These are phyloP conservation scores for Drosophila limbata DNA, from an alignment of 2,888 invertebrate genomes.

Conservation along the genomic window DNA sequence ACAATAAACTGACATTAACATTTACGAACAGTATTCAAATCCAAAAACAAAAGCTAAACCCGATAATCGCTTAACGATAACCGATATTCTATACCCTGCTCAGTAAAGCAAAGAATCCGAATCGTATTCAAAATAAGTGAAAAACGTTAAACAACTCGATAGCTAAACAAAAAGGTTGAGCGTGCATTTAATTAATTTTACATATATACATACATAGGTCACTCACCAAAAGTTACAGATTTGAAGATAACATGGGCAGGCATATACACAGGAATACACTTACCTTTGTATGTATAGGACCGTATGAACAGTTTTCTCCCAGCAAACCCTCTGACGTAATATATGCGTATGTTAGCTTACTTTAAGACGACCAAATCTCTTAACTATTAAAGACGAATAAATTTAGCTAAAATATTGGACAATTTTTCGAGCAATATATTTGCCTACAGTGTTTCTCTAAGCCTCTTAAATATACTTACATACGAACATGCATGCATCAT, in stretches of 20 bases:
- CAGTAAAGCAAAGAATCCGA: slow-evolving; percentile 32
- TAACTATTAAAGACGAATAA: slow-evolving; percentile 50
- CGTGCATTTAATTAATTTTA: slow-evolving; percentile 72
- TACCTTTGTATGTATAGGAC: slow-evolving; percentile 10
- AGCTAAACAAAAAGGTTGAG: slow-evolving; percentile 73
- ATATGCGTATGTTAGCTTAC: slow-evolving; percentile 54
- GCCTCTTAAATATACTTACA: slow-evolving; percentile 64
- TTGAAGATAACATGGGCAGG: slow-evolving; percentile 34
- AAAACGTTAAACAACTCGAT: slow-evolving; percentile 27
- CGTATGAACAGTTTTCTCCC: slow-evolving; percentile 31
- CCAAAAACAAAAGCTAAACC: slow-evolving; percentile 24
- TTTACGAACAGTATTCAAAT: slow-evolving; percentile 76
- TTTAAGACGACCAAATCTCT: slow-evolving; percentile 62
- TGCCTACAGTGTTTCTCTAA: slow-evolving; percentile 72
- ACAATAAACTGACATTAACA: slow-evolving; percentile 43
- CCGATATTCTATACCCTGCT: slow-evolving; percentile 21
- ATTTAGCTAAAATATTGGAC: slow-evolving; percentile 59
- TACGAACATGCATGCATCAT: slow-evolving; percentile 20
- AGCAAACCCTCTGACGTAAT: slow-evolving; percentile 37
- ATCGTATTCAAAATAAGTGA: slow-evolving; percentile 51
- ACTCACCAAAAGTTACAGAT: slow-evolving; percentile 29
- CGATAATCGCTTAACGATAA: slow-evolving; percentile 7
- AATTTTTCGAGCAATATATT: slow-evolving; percentile 78
- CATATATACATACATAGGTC: slow-evolving; percentile 29
- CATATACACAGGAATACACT: neutral